Percentiles rank a stretch among this genome's conserved stretches.
These are phyloP conservation scores for Hucho hucho DNA, from an alignment of 2,113 vertebrate genomes.

Conservation along the genomic window DNA sequence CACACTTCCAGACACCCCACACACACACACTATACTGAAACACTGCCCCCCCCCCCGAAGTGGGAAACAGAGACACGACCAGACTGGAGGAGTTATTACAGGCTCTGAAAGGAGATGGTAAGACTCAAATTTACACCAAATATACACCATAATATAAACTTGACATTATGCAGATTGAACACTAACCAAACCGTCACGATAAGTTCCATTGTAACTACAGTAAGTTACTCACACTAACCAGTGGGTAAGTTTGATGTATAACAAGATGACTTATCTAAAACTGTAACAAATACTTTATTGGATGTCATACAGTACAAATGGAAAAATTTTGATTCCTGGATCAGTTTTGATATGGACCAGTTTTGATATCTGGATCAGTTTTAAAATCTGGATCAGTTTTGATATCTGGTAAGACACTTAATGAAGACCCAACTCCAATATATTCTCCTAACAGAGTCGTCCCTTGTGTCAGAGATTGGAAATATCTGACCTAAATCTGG, in stretches of 20 bases:
- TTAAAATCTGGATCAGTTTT: neutral
- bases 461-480: neutral
- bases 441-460: neutral
- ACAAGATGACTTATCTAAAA: too few relatives aligned
- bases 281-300: neutral
- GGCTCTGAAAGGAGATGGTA: too few relatives aligned
- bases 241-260: too few relatives aligned
- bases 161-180: neutral
- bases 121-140: neutral
- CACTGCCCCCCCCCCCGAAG: too few relatives aligned
- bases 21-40: too few relatives aligned
- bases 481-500: neutral
- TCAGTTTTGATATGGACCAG: too few relatives aligned
- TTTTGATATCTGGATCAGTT: neutral
- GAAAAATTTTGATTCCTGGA: neutral
- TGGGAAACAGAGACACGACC: too few relatives aligned
- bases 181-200: neutral
- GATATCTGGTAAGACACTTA: neutral
- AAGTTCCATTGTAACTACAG: too few relatives aligned
- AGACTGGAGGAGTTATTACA: too few relatives aligned
- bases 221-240: too few relatives aligned
- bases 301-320: neutral
- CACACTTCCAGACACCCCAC: too few relatives aligned
- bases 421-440: neutral
- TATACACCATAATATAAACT: neutral